These are phyloP conservation scores for Periplaneta americana DNA, from an alignment of 1,140 invertebrate species.

Conservation along the genomic window DNA sequence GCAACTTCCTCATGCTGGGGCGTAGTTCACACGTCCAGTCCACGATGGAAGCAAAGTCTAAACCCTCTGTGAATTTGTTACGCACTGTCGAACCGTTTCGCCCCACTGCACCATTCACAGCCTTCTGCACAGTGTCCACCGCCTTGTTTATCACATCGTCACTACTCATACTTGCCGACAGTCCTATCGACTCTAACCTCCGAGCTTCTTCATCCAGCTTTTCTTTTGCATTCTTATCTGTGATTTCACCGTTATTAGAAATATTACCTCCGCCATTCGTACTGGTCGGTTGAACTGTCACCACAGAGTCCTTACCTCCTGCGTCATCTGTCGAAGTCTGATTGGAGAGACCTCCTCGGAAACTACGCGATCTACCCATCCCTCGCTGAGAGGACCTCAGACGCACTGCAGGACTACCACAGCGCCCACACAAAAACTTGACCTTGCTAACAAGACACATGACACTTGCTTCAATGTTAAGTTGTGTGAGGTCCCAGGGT, in stretches of 20 bases:
- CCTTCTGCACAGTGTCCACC: slow-evolving; percentile 13
- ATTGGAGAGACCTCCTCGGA: slow-evolving; percentile 9
- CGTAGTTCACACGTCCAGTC: slow-evolving; percentile 71
- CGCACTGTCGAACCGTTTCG: slow-evolving; percentile 34
- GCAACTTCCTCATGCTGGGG: slow-evolving; percentile 74
- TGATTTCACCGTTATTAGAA: neutral
- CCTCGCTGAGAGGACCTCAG: slow-evolving; percentile 8
- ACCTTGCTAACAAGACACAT: slow-evolving; percentile 80
- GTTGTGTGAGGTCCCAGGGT: slow-evolving; percentile 80
- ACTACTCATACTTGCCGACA: slow-evolving; percentile 11
- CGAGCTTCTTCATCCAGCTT: neutral
- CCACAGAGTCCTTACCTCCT: slow-evolving; percentile 25
- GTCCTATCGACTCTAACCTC: neutral
- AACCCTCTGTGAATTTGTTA: slow-evolving; percentile 65
- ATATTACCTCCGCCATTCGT: neutral
- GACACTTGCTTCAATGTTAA: slow-evolving; percentile 85
- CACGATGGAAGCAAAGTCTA: slow-evolving; percentile 59
- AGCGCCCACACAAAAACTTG: slow-evolving; percentile 66
- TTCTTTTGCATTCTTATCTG: neutral
- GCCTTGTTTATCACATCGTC: slow-evolving; percentile 13
- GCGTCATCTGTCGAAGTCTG: slow-evolving; percentile 24
- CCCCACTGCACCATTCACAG: slow-evolving; percentile 11
- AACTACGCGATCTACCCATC: slow-evolving; percentile 10
- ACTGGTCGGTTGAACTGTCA: slow-evolving; percentile 25
- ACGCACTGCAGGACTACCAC: slow-evolving; percentile 61